Base-by-base conservation (phyloP, 2,888 invertebrate genomes). In the Clitarchus hookeri region DNA sequence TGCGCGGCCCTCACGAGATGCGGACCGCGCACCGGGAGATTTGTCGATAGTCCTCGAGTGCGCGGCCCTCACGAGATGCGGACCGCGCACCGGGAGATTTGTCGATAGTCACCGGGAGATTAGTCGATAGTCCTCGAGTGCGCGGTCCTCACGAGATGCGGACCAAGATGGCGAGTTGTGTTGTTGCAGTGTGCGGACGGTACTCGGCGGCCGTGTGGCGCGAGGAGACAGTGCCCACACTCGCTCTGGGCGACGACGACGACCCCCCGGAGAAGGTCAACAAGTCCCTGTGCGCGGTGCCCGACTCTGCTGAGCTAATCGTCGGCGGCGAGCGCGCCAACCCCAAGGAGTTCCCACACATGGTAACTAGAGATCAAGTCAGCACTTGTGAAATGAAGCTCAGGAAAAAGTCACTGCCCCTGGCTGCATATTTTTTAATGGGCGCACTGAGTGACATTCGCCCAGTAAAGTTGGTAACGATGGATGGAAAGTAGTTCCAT, bases 271-370 rank as follows among this genome's bases (percentile, higher is more conserved):
- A 82, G 27, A 25, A 25, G 27, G 6, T 13, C 82, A 82, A 82
- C 82, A 44, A 13, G 19, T 36, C 36, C 36, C 36, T 36, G 36
- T 82, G 82, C 27, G n/a, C 13, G 8, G 27, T 82, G 6, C 82
- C 36, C 25, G 8, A 26, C 82, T 9, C 82, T 19, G 19, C 27
- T 6, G 27, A 82, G 16, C 82, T 82, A 8, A 82, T 82, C 27
- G 12, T 36, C 23, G 82, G 82, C 23, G 82, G 82, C 13, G 36
- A 27, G 36, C 13, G 11, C 13, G 27, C 82, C 27, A 13, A 36
- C 44, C 82, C 82, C 19, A 82, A 82, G 82, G 82, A 82, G 44
- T 82, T 82, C 82, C 82, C 82, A 19, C 82, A 82, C 82, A 26
- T 27, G 82, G 82, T 82, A 23, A 82, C 36, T 27, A 16, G 0